Percentiles rank a stretch among this genome's conserved stretches.
These are phyloP conservation scores for Bombus sibiricus DNA, from an alignment of 1,140 invertebrate species.

Conservation along the genomic window DNA sequence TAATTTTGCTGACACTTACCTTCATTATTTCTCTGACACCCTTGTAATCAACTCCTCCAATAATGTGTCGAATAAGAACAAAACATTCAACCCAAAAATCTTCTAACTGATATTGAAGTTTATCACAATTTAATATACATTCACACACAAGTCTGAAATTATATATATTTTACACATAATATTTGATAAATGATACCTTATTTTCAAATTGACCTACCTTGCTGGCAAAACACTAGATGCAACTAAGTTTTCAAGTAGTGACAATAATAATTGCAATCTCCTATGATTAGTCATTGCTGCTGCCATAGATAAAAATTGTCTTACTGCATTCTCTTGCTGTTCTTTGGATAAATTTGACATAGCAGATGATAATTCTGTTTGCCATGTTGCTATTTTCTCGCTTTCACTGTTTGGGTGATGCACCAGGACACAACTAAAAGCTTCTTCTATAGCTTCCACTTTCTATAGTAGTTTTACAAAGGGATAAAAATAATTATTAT, in stretches of 20 bases:
- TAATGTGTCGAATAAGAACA: slow-evolving; percentile 91
- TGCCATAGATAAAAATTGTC: slow-evolving; percentile 87
- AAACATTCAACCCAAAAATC: slow-evolving; percentile 96
- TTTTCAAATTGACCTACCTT: slow-evolving; percentile 78
- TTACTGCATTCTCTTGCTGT: slow-evolving; percentile 87
- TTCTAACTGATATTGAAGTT: slow-evolving; percentile 89
- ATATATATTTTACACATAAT: neutral
- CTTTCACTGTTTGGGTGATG: slow-evolving; percentile 87
- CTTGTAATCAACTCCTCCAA: slow-evolving; percentile 97
- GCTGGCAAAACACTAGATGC: slow-evolving; percentile 86
- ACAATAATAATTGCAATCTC: slow-evolving; percentile 88
- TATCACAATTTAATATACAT: slow-evolving; percentile 90
- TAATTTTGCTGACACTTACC: slow-evolving; percentile 79
- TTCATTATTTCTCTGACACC: slow-evolving; percentile 96
- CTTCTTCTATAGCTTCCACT: slow-evolving; percentile 92
- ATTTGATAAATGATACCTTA: neutral
- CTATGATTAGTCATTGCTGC: slow-evolving; percentile 88
- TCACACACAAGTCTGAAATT: slow-evolving; percentile 91
- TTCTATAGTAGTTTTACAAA: slow-evolving; percentile 82
- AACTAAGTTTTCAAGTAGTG: slow-evolving; percentile 88
- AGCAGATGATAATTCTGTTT: slow-evolving; percentile 84
- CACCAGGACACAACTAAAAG: slow-evolving; percentile 92
- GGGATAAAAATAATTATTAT: neutral
- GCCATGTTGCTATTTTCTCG: slow-evolving; percentile 86
- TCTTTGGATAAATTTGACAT: slow-evolving; percentile 85